These are phyloP conservation scores for Phortica magna DNA, from an alignment of 2,888 invertebrate genomes.

Conservation along the genomic window DNA sequence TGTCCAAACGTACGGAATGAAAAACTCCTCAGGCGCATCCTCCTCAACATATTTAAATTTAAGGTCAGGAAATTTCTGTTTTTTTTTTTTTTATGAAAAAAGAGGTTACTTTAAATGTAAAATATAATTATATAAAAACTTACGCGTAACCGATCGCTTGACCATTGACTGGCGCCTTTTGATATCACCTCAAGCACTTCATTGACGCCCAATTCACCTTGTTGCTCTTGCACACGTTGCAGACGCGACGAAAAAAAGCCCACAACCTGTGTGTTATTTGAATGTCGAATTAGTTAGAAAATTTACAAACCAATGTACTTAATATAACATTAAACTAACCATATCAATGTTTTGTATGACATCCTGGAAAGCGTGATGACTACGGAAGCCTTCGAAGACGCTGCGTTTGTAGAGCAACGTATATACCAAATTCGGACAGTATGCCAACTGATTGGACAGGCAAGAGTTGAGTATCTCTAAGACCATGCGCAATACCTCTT, in stretches of 20 bases:
- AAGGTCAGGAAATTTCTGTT: conserved; percentile 97
- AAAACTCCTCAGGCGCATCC: conserved; percentile 98
- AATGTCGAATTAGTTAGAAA: neutral
- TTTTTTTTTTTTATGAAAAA: conserved; percentile 50
- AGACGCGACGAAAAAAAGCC: conserved; percentile 82
- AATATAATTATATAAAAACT: conserved; percentile 46
- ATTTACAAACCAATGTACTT: neutral
- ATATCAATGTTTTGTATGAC: conserved; percentile 97
- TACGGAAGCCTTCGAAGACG: conserved; percentile 91
- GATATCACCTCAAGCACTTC: conserved; percentile 93
- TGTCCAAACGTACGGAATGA: conserved; percentile 99
- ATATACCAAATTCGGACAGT: conserved; percentile 96
- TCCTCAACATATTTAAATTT: conserved; percentile 99
- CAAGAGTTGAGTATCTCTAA: conserved; percentile 98
- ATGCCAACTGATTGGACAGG: conserved; percentile 90
- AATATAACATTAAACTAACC: conserved; percentile 80
- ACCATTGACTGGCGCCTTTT: conserved; percentile 95
- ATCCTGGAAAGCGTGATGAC: conserved; percentile 93
- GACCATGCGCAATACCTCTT: conserved; percentile 97
- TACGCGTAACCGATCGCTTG: conserved; percentile 94
- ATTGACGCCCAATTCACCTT: conserved; percentile 88
- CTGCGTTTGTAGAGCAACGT: conserved; percentile 95
- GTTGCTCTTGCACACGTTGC: conserved; percentile 82
- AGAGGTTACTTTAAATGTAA: conserved; percentile 13
- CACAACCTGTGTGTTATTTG: conserved; percentile 79